Percentiles rank a stretch among this genome's conserved stretches.
Evolutionary conservation across 2,888 invertebrate genomes (phyloP).

Genomic region (Eilema depressum): DNA sequence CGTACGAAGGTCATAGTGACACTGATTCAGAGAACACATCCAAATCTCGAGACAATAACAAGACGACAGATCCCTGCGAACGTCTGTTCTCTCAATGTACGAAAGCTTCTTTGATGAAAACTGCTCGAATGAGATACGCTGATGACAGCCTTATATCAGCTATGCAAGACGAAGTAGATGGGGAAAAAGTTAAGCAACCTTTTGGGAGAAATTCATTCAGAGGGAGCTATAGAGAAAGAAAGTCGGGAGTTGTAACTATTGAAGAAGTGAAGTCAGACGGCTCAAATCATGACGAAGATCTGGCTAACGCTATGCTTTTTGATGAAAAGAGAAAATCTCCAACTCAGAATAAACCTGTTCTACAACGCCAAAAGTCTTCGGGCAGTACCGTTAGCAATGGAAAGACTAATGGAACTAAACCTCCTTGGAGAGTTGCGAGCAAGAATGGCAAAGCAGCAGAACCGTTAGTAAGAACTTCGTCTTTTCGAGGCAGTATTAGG

Average conservation of each 20-base stretch:
- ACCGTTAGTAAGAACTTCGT: constrained; percentile 74
- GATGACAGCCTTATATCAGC: constrained; percentile 78
- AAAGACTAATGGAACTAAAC: constrained; percentile 73
- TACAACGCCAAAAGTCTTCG: constrained; percentile 71
- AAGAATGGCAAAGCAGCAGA: constrained; percentile 71
- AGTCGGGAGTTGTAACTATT: constrained; percentile 81
- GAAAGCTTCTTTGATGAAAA: constrained; percentile 88
- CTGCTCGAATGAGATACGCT: constrained; percentile 87
- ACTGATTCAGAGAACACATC: constrained; percentile 88
- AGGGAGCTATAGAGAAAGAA: constrained; percentile 79
- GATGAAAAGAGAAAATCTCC: constrained; percentile 76
- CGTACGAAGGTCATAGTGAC: constrained; percentile 89
- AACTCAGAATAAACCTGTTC: constrained; percentile 61
- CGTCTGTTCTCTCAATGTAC: constrained; percentile 87
- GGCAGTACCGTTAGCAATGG: constrained; percentile 68
- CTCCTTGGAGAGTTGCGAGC: constrained; percentile 80
- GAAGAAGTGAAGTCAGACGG: constrained; percentile 82
- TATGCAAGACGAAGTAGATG: constrained; percentile 78
- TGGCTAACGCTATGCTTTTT: constrained; percentile 71
- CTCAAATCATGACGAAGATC: constrained; percentile 74
- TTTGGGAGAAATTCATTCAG: constrained; percentile 75
- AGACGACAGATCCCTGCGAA: constrained; percentile 78
- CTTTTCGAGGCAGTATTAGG: constrained; percentile 78
- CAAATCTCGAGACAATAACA: constrained; percentile 71
- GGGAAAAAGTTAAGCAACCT: constrained; percentile 74